Percentiles rank a stretch among this genome's conserved stretches.
phyloP scores from a whole-genome alignment of 1,140 invertebrate species.

The Octopus bimaculoides region DNA sequence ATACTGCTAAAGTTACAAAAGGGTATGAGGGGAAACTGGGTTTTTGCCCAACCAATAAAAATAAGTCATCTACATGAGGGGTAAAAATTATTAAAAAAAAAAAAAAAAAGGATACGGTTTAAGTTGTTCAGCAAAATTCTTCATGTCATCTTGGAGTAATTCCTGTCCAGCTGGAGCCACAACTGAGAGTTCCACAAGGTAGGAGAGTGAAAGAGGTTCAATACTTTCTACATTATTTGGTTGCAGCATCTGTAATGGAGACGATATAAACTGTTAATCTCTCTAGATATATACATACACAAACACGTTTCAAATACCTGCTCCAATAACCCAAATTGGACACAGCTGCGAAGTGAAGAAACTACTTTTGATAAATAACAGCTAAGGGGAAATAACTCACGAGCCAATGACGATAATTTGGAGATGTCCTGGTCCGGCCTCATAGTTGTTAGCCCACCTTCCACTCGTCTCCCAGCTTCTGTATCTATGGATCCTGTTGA shows the following conservation, averaged over 20 bases:
- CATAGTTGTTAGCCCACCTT: too few species aligned
- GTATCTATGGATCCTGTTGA: too few species aligned
- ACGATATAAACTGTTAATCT: not conserved
- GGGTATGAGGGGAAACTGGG: not conserved
- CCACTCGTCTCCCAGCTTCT: too few species aligned
- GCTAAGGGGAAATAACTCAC: too few species aligned
- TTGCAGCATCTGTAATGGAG: conserved; percentile 64
- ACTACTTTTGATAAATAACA: too few species aligned
- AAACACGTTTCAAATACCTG: too few species aligned
- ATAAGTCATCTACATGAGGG: not conserved
- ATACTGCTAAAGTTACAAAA: not conserved
- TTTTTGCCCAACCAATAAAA: not conserved
- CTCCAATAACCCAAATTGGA: too few species aligned
- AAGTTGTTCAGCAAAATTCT: conserved; percentile 90
- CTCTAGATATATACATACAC: too few species aligned
- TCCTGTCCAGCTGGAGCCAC: conserved; percentile 86
- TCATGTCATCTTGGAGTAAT: conserved; percentile 93
- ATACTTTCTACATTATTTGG: conserved; percentile 63
- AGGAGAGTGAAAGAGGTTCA: conserved; percentile 87
- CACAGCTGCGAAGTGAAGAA: too few species aligned
- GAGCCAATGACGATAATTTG: too few species aligned
- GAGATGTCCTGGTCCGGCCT: too few species aligned
- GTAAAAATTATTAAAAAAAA: not conserved
- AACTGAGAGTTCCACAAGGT: conserved; percentile 92
- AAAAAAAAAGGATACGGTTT: conserved; percentile 66